These are phyloP conservation scores for Orientallactaga sibirica DNA, from an alignment of 2,797 vertebrate genomes.

Conservation along the genomic window DNA sequence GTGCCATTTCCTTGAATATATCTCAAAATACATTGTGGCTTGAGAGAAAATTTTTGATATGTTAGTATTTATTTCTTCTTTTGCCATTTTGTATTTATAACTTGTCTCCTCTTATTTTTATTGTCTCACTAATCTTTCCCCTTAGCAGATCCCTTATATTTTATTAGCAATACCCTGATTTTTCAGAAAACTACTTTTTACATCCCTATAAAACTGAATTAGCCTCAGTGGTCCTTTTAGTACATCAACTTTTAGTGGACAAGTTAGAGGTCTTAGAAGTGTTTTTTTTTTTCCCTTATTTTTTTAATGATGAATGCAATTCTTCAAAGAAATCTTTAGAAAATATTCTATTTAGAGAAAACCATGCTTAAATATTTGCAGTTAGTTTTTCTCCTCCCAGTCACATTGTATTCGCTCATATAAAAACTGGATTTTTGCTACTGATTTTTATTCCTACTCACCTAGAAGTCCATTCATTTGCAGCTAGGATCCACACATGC, in stretches of 20 bases:
- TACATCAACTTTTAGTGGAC: slow-evolving; percentile 45
- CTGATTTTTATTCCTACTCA: too few species aligned
- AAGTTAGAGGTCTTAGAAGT: slow-evolving; percentile 17
- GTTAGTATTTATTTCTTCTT: slow-evolving; percentile 76
- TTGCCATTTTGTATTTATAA: slow-evolving; percentile 75
- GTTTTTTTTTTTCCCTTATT: slow-evolving; percentile 23
- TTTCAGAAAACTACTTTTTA: slow-evolving; percentile 65
- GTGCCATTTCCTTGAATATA: slow-evolving; percentile 64
- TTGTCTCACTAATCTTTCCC: slow-evolving; percentile 75
- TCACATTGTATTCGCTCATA: slow-evolving; percentile 44
- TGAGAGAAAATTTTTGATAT: slow-evolving; percentile 64
- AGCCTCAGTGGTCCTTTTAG: slow-evolving; percentile 59
- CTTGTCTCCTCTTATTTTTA: slow-evolving; percentile 72
- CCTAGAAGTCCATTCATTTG: too few species aligned
- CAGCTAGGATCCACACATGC: too few species aligned
- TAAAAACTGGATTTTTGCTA: background rate
- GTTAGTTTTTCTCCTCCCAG: background rate
- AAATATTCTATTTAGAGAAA: slow-evolving; percentile 45
- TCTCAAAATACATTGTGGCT: slow-evolving; percentile 68
- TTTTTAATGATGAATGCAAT: slow-evolving; percentile 58
- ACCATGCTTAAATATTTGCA: slow-evolving; percentile 3
- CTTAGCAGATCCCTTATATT: slow-evolving; percentile 64
- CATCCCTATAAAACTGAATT: slow-evolving; percentile 63
- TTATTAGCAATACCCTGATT: slow-evolving; percentile 61
- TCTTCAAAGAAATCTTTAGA: slow-evolving; percentile 29